A percentile compares a stretch with the other conserved stretches of the same genome.
Conservation (phyloP, 2,797 vertebrate species). For the Chaetophractus vellerosus region DNA sequence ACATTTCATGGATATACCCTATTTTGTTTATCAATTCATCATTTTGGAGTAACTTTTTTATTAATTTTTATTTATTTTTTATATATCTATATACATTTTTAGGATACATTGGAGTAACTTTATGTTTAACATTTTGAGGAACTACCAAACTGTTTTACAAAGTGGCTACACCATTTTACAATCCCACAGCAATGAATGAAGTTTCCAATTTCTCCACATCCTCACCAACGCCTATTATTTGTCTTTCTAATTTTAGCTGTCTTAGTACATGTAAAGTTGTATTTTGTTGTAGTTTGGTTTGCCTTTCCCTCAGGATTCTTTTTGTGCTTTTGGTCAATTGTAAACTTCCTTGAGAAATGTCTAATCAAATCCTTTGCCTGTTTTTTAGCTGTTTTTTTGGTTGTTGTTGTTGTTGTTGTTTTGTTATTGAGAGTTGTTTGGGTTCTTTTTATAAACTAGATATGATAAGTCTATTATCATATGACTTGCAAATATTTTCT, state of each 20-base stretch:
- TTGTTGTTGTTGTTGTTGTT: background rate
- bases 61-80: too few relatives aligned
- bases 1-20: background rate
- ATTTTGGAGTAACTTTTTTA: background rate
- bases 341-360: background rate
- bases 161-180: background rate
- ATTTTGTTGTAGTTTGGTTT: background rate
- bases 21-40: background rate
- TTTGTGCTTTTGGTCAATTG: background rate
- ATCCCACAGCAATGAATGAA: background rate
- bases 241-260: background rate
- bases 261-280: background rate
- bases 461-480: background rate
- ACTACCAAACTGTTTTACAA: background rate
- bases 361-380: background rate
- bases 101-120: background rate
- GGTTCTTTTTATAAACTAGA: background rate
- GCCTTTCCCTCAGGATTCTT: background rate
- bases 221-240: background rate
- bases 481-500: background rate
- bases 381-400: background rate
- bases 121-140: background rate
- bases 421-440: background rate
- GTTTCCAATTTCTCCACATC: background rate
- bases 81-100: too few relatives aligned